Evolutionary conservation across 92 coral and sea anemone species (phyloP).

Genomic region (Umimayanthus kanabou): DNA sequence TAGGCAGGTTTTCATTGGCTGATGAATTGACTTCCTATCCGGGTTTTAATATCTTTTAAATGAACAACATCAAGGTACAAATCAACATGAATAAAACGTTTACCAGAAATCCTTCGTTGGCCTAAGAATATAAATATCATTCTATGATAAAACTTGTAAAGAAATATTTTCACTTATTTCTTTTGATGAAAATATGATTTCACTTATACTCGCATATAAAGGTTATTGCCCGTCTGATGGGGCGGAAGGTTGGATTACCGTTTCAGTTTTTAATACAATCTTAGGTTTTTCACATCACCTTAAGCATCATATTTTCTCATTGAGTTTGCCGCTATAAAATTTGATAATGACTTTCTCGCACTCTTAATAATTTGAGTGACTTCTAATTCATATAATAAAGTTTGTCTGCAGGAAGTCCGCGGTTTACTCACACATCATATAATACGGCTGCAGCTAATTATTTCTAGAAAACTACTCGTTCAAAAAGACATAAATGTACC

Average conservation of each 20-base stretch:
- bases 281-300: neutral
- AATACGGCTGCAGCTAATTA: neutral
- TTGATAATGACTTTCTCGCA: neutral
- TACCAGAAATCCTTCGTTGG: too few species aligned
- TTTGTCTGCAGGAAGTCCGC: neutral
- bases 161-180: neutral
- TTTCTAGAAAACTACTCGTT: neutral
- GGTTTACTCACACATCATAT: neutral
- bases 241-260: neutral
- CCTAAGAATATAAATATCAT: too few species aligned
- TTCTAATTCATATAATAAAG: neutral
- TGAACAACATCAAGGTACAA: too few species aligned
- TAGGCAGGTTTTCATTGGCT: too few species aligned
- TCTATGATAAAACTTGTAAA: too few species aligned
- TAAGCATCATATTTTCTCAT: neutral
- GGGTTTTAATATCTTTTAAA: too few species aligned
- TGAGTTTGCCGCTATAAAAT: neutral
- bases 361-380: constrained; percentile 7
- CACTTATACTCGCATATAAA: neutral
- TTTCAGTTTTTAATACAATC: neutral
- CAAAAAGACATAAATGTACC: too few species aligned
- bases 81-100: too few species aligned
- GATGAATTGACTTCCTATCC: too few species aligned
- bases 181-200: neutral
- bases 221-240: neutral